A percentile compares a stretch with the other conserved stretches of the same genome.
Conservation (phyloP, 2,888 invertebrate species). For the Pollenia amentaria region DNA sequence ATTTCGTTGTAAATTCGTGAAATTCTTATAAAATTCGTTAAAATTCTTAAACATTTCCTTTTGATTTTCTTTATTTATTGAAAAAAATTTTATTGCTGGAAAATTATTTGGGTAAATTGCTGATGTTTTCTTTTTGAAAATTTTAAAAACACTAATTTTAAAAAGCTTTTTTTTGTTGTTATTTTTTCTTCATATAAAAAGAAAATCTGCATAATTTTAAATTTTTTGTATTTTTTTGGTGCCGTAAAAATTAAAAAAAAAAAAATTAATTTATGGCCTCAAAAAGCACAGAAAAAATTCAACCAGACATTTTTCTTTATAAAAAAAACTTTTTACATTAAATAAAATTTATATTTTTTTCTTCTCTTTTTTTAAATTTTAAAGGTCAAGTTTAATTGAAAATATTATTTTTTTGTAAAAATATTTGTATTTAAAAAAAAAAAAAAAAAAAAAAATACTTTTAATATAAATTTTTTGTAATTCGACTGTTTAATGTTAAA, state of each 20-base stretch:
- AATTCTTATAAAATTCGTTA: slow-evolving; percentile 22
- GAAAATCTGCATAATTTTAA: slow-evolving; percentile 4
- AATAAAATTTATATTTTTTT: slow-evolving; percentile 9
- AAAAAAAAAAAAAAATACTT: background rate
- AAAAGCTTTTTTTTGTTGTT: slow-evolving; percentile 25
- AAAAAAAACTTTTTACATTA: slow-evolving; percentile 26
- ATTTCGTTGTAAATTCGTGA: slow-evolving; percentile 68
- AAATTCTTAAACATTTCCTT: slow-evolving; percentile 56
- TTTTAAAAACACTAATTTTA: slow-evolving; percentile 48
- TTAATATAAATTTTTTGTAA: background rate
- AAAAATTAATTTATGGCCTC: slow-evolving; percentile 43
- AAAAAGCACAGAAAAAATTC: slow-evolving; percentile 23
- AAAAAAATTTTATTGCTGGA: background rate
- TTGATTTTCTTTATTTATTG: slow-evolving; percentile 14
- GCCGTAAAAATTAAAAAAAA: slow-evolving; percentile 14
- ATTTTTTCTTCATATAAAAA: slow-evolving; percentile 20
- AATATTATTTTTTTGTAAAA: background rate
- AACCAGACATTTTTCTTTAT: slow-evolving; percentile 17
- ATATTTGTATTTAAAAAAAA: background rate
- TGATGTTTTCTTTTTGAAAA: slow-evolving; percentile 45
- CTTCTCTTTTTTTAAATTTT: slow-evolving; percentile 25
- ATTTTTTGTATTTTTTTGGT: background rate
- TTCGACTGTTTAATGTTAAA: slow-evolving; percentile 40
- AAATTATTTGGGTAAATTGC: background rate
- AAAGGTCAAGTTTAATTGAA: slow-evolving; percentile 67